These are phyloP conservation scores for Rhyzopertha dominica DNA, from an alignment of 1,140 invertebrate species.

Conservation along the genomic window DNA sequence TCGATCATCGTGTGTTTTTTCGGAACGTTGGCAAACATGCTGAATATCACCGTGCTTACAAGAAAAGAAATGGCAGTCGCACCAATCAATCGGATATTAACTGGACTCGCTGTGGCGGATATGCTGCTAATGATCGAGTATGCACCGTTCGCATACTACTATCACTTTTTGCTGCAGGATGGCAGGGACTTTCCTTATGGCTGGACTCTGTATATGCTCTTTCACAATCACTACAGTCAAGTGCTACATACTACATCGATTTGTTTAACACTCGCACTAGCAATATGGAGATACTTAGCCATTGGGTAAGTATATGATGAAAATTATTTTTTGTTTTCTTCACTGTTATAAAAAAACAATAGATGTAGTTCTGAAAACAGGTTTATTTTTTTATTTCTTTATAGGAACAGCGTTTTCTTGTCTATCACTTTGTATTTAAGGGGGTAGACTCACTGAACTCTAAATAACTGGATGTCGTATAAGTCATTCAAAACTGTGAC, in stretches of 20 bases:
- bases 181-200: slow-evolving; percentile 56
- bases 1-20: slow-evolving; percentile 75
- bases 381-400: too few species aligned
- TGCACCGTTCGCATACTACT: slow-evolving; percentile 74
- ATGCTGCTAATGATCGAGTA: slow-evolving; percentile 86
- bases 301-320: slow-evolving; percentile 55
- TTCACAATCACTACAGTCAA: slow-evolving; percentile 76
- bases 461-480: too few species aligned
- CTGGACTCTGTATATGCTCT: slow-evolving; percentile 67
- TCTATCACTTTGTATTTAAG: too few species aligned
- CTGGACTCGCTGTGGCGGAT: slow-evolving; percentile 75
- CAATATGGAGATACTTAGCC: slow-evolving; percentile 69
- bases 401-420: too few species aligned
- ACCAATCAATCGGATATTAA: slow-evolving; percentile 78
- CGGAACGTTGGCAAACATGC: slow-evolving; percentile 81
- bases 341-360: too few species aligned
- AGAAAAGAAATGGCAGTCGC: slow-evolving; percentile 72
- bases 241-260: slow-evolving; percentile 83
- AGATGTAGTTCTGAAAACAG: too few species aligned
- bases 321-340: too few species aligned
- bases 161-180: slow-evolving; percentile 56
- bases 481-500: too few species aligned
- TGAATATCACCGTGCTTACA: slow-evolving; percentile 86
- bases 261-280: slow-evolving; percentile 75
- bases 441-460: too few species aligned